These are phyloP conservation scores for Lymantria dispar DNA, from an alignment of 2,888 invertebrate genomes.

Conservation along the genomic window DNA sequence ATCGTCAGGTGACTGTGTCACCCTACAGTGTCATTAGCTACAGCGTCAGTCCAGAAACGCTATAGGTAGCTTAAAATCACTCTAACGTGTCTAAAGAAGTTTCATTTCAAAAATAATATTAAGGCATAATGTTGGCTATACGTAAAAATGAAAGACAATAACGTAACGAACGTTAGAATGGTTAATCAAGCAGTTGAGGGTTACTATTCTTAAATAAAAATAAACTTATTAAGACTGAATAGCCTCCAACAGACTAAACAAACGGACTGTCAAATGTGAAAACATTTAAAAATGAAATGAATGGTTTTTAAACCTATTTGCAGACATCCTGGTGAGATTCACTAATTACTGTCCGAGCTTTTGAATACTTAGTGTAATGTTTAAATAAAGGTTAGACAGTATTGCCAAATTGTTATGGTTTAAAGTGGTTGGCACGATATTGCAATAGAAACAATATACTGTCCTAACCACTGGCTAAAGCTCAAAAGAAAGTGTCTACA, in stretches of 20 bases:
- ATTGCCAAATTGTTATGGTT: constrained; percentile 25
- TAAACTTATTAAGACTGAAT: not conserved
- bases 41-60: no score
- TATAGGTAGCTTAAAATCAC: no score
- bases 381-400: constrained; percentile 18
- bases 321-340: constrained; percentile 6
- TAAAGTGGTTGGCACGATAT: constrained; percentile 11
- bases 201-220: not conserved
- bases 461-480: constrained; percentile 33
- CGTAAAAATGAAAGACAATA: no score
- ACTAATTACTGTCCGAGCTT: constrained; percentile 16
- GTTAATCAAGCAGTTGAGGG: no score
- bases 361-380: constrained; percentile 10
- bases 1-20: no score
- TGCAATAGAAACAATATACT: not conserved
- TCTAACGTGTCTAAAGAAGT: no score
- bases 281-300: constrained; percentile 4
- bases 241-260: not conserved
- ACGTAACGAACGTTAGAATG: no score
- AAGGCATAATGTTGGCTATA: no score
- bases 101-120: no score
- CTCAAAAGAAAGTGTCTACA: constrained; percentile 24
- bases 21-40: no score
- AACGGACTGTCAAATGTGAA: constrained; percentile 2
- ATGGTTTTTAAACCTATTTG: constrained; percentile 1